Percentiles rank a stretch among this genome's conserved stretches.
Conservation (phyloP, 1,140 invertebrate species). For the Camponotus vicinus region DNA sequence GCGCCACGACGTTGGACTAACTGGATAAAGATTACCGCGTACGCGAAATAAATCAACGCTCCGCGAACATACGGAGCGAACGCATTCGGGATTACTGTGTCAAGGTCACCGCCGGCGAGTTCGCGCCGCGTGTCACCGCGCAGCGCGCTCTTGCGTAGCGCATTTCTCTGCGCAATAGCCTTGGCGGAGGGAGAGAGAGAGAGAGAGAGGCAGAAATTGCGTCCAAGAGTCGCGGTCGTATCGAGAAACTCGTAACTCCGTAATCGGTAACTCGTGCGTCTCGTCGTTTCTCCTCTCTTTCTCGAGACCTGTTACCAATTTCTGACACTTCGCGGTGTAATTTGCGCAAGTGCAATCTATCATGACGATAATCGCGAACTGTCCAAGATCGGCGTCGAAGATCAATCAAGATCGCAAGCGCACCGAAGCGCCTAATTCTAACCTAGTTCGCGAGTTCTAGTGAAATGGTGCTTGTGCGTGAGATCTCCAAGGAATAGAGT, state of each 20-base stretch:
- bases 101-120: conserved; percentile 58
- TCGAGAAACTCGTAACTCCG: conserved; percentile 20
- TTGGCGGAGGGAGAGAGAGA: background rate
- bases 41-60: conserved; percentile 18
- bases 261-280: conserved; percentile 14
- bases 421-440: background rate
- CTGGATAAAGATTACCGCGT: background rate
- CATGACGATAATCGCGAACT: background rate
- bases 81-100: conserved; percentile 66
- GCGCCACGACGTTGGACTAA: too few species aligned
- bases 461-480: background rate
- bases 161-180: conserved; percentile 56
- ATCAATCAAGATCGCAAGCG: background rate
- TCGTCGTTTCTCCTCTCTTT: background rate
- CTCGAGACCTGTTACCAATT: conserved; percentile 23
- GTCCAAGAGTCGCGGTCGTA: background rate
- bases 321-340: conserved; percentile 13
- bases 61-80: background rate
- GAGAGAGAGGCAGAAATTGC: background rate
- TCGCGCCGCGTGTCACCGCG: conserved; percentile 22
- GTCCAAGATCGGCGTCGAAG: background rate
- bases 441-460: background rate
- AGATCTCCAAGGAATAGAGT: background rate
- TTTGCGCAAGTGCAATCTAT: background rate
- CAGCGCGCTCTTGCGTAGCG: conserved; percentile 25